Base-by-base conservation (phyloP, 2,797 vertebrate species). In the Falco cherrug region DNA sequence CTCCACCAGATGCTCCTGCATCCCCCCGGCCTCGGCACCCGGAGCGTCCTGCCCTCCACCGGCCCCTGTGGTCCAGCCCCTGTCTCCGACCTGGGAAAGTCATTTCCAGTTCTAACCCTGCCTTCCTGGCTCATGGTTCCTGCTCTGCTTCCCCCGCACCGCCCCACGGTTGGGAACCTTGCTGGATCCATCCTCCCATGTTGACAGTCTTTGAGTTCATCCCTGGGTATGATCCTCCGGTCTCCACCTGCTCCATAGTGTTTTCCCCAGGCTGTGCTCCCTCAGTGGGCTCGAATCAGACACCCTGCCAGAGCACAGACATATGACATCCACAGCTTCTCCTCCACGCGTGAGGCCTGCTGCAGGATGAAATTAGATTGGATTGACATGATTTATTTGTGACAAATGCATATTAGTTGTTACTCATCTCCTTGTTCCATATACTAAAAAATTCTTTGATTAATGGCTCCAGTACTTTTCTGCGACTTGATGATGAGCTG, bases 131-230 rank as follows among this genome's bases (percentile, higher is more conserved):
- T 60, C 6, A 1, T 5, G 2, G 13, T 24, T 67, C 35, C 35
- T 20, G 16, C 39, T 47, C 21, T 3, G 5, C 8, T 16, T 16
- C 10, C 24, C 64, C 28, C 2, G 28, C 5, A 5, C 18, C 9
- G 7, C 41, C 5, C 19, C 28, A 1, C 1, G 3, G 11, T 13
- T 4, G 4, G 53, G n/a, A 41, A 12, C 35, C 31, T 33, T 7
- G 16, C 48, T 9, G 50, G 43, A 5, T 20, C 4, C 0, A 0
- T 14, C 1, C 11, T 28, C 8, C 28, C 50, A 3, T 0, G 2
- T 5, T 11, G 12, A 4, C 5, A 4, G 54, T 13, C 50, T 22
- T 35, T 28, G 24, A 13, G 8, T 5, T 15, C 56, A 6, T 22
- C 63, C 69, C 6, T 20, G 50, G 63, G 31, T 8, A 6, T 5